Percentiles rank a stretch among this genome's conserved stretches.
Evolutionary conservation across 2,113 vertebrate species (phyloP).

Genomic region (Platysternon megacephalum): DNA sequence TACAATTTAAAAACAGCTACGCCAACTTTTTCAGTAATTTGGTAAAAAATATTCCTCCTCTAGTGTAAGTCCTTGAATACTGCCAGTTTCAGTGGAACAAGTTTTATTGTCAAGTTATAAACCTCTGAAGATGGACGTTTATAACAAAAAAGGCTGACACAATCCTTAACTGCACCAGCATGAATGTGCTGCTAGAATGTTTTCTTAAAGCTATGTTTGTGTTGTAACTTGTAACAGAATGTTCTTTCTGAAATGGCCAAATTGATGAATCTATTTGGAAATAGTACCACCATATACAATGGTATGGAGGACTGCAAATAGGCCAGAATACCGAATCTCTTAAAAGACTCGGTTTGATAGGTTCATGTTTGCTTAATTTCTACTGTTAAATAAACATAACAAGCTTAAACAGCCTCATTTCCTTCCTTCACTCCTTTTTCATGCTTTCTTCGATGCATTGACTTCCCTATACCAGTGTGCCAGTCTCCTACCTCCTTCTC

Average conservation of each 20-base stretch:
- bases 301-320: background rate
- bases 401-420: background rate
- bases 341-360: background rate
- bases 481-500: background rate
- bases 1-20: background rate
- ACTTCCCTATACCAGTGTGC: background rate
- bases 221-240: background rate
- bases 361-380: background rate
- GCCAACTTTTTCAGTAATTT: background rate
- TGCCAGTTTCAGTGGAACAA: background rate
- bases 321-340: background rate
- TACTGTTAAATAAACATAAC: background rate
- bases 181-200: background rate
- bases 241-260: background rate
- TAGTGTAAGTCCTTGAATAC: background rate
- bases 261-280: background rate
- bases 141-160: background rate
- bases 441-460: background rate
- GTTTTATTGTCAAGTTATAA: background rate
- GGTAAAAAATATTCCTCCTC: background rate
- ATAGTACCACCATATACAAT: background rate
- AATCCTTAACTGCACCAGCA: background rate
- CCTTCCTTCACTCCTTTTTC: background rate
- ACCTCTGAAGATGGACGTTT: background rate
- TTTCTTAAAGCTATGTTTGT: background rate